Evolutionary conservation across 2,888 invertebrate species (phyloP).

Genomic region (Phaedon cochleariae): DNA sequence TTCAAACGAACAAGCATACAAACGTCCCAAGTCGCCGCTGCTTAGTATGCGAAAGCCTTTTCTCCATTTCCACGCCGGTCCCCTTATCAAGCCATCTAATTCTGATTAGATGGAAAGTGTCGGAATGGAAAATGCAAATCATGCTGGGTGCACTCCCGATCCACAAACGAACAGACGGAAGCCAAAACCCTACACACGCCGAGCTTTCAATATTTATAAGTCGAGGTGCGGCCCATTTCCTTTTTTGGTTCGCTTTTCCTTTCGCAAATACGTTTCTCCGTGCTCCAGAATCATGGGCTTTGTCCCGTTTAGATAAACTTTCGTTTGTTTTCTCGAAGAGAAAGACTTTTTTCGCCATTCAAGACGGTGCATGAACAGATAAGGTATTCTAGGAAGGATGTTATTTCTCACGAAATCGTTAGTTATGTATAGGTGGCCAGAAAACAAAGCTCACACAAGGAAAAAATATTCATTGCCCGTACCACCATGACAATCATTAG

Average conservation of each 20-base stretch:
- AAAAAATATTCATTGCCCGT: too few species aligned
- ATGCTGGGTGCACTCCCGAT: slow-evolving; percentile 16
- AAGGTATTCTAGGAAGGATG: too few species aligned
- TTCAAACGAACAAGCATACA: neutral
- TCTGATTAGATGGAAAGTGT: slow-evolving; percentile 40
- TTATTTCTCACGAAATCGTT: too few species aligned
- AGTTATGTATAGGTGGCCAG: too few species aligned
- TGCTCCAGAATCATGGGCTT: slow-evolving; percentile 35
- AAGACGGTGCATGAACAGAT: too few species aligned
- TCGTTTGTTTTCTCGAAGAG: neutral
- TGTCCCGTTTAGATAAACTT: slow-evolving; percentile 32
- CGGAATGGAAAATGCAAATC: slow-evolving; percentile 43
- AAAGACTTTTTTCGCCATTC: neutral
- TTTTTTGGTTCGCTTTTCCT: slow-evolving; percentile 48
- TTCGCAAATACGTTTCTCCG: slow-evolving; percentile 44
- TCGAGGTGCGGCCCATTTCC: slow-evolving; percentile 43
- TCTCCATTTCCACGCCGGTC: neutral
- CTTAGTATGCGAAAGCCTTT: neutral
- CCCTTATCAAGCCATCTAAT: slow-evolving; percentile 21
- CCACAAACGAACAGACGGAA: slow-evolving; percentile 25
- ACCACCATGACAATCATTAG: too few species aligned
- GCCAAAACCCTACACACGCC: slow-evolving; percentile 24
- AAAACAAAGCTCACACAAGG: too few species aligned
- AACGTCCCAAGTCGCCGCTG: neutral
- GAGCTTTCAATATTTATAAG: slow-evolving; percentile 51